Evolutionary conservation across 2,113 vertebrate genomes (phyloP), one percentile per base, ranked within the genome.

Genomic region (Hippocampus abdominalis): DNA sequence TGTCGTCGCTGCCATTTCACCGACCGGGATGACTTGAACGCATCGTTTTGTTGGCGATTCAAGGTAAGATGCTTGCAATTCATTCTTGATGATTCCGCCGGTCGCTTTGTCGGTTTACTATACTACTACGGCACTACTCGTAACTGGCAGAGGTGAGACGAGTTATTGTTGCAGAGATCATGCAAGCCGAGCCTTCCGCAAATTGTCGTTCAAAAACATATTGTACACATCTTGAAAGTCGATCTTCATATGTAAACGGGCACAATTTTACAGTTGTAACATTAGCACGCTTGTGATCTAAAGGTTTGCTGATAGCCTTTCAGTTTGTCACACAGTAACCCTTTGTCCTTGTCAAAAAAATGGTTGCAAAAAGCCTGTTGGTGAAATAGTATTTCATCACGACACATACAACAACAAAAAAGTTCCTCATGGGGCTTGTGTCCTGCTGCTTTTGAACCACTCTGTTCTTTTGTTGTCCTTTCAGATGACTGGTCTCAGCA

Each of bases 401-500:
- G 3, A 23, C 7, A 6, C 51, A 13, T 20, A 53, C 51, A 27
- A 7, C 18, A 12, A 10, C 21, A 13, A n/a, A 13, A 23, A 23
- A 42, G 4, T 44, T 64, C 21, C 39, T 64, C 39, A 7, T 62
- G 11, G 60, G 20, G 66, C 5, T 66, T 62, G 53, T 54, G 20
- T 62, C 18, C 9, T 44, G 23, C 25, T 11, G 42, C 6, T 23
- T 23, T 36, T 1, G 7, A 60, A 20, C 65, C 20, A 66, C 20
- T 18, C 53, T 1, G 15, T 69, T 29, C 13, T 16, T 63, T 18
- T 66, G 51, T 65, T 83, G 13, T 73, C 2, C 42, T 81, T 84
- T 74, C 87, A 91, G 89, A 74, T 71, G 77, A 56, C 61, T 63
- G 65, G 15, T 11, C 4, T 65, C 69, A n/a, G 4, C 49, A 12